These are phyloP conservation scores for Diarsia mendica DNA, from an alignment of 2,888 invertebrate genomes.

Conservation along the genomic window DNA sequence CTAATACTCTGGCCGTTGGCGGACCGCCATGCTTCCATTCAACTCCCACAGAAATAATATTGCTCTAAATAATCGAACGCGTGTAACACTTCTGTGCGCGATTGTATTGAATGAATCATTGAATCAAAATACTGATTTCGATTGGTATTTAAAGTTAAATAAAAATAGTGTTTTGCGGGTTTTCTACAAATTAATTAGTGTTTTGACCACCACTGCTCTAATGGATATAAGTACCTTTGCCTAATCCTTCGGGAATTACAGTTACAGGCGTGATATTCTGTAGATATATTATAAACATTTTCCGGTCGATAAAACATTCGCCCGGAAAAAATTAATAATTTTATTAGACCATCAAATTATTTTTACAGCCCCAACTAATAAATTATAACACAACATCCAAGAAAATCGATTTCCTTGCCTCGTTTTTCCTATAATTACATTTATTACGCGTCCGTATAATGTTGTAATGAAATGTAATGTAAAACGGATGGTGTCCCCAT, in stretches of 20 bases:
- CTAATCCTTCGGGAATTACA: too few relatives aligned
- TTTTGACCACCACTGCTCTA: neutral
- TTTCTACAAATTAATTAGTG: neutral
- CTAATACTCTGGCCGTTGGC: slow-evolving; percentile 37
- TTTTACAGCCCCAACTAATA: slow-evolving; percentile 26
- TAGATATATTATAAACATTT: neutral
- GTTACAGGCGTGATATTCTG: too few relatives aligned
- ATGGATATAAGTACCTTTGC: too few relatives aligned
- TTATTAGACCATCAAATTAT: slow-evolving; percentile 34
- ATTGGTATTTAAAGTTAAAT: slow-evolving; percentile 20
- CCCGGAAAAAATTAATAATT: slow-evolving; percentile 14
- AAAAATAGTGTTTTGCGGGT: neutral
- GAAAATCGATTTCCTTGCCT: slow-evolving; percentile 50
- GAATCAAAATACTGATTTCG: slow-evolving; percentile 55
- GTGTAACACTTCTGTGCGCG: slow-evolving; percentile 46
- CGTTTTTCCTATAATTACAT: slow-evolving; percentile 46
- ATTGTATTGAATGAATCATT: slow-evolving; percentile 63
- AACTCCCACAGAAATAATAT: slow-evolving; percentile 51
- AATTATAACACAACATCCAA: slow-evolving; percentile 31
- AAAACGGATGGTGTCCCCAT: slow-evolving; percentile 49
- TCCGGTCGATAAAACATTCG: neutral
- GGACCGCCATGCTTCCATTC: slow-evolving; percentile 51
- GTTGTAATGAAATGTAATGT: slow-evolving; percentile 52
- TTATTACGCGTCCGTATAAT: slow-evolving; percentile 26
- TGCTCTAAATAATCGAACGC: slow-evolving; percentile 54